Evolutionary conservation across 2,797 vertebrate genomes (phyloP).

Genomic region (Tenualosa thibaudeaui): DNA sequence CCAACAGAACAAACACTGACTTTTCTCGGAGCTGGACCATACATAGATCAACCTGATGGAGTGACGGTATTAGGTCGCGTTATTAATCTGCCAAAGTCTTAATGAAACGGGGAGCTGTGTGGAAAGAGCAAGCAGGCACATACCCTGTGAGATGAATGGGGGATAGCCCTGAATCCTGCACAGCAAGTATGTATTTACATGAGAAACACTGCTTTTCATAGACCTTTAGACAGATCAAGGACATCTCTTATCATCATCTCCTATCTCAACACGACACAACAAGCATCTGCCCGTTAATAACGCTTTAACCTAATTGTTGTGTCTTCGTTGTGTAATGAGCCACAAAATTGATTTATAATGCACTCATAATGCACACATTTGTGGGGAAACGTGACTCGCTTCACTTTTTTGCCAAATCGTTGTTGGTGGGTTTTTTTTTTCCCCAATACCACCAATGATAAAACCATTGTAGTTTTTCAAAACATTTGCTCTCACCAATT

Average conservation of each 20-base stretch:
- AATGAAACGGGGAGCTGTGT: neutral
- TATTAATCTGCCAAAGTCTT: constrained; percentile 16
- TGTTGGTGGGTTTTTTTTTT: neutral
- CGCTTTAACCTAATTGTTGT: constrained; percentile 51
- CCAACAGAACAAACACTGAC: constrained; percentile 10
- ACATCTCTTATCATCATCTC: too few relatives aligned
- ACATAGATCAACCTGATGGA: constrained; percentile 24
- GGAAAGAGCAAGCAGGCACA: neutral
- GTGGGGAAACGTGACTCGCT: constrained; percentile 21
- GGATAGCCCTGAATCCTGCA: neutral
- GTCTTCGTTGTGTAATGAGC: constrained; percentile 51
- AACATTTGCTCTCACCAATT: constrained; percentile 41
- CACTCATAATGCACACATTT: constrained; percentile 28
- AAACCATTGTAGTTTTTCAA: constrained; percentile 31
- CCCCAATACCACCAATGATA: constrained; percentile 27
- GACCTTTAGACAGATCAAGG: constrained; percentile 37
- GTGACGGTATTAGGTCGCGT: constrained; percentile 14
- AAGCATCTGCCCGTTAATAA: constrained; percentile 49
- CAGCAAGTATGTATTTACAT: neutral
- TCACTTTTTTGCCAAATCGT: neutral
- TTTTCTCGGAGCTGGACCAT: neutral
- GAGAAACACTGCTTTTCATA: neutral
- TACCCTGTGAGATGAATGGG: neutral
- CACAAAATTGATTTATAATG: constrained; percentile 49
- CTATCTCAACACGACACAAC: constrained; percentile 31